These are phyloP conservation scores for Luperina testacea DNA, from an alignment of 2,888 invertebrate species.

Conservation along the genomic window DNA sequence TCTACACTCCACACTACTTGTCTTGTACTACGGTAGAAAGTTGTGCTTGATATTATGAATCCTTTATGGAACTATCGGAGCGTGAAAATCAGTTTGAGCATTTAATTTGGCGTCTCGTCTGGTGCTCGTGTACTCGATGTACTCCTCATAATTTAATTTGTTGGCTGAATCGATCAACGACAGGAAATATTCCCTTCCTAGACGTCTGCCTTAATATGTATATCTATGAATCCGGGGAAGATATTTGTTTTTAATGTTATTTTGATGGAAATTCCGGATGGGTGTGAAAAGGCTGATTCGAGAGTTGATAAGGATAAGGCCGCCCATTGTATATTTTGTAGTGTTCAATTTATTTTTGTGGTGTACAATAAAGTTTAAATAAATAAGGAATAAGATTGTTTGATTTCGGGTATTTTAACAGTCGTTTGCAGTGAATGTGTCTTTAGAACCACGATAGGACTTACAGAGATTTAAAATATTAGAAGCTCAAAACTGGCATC, in stretches of 20 bases:
- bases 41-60: constrained; percentile 48
- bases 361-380: too few relatives aligned
- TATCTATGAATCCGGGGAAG: constrained; percentile 23
- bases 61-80: constrained; percentile 74
- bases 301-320: neutral
- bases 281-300: neutral
- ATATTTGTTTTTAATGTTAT: constrained; percentile 23
- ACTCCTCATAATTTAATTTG: constrained; percentile 80
- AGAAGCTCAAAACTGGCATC: neutral
- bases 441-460: neutral
- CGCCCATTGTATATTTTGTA: too few relatives aligned
- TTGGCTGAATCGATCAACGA: constrained; percentile 79
- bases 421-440: neutral
- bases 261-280: neutral
- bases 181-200: constrained; percentile 76
- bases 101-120: constrained; percentile 77
- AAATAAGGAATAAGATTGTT: neutral
- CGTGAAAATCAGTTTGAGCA: constrained; percentile 79
- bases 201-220: constrained; percentile 54
- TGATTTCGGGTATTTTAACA: neutral
- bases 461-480: neutral
- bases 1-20: constrained; percentile 29
- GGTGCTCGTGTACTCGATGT: constrained; percentile 64
- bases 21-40: constrained; percentile 31
- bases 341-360: too few relatives aligned